Conservation (phyloP, 1,140 invertebrate species). For the Drosophila sechellia region DNA sequence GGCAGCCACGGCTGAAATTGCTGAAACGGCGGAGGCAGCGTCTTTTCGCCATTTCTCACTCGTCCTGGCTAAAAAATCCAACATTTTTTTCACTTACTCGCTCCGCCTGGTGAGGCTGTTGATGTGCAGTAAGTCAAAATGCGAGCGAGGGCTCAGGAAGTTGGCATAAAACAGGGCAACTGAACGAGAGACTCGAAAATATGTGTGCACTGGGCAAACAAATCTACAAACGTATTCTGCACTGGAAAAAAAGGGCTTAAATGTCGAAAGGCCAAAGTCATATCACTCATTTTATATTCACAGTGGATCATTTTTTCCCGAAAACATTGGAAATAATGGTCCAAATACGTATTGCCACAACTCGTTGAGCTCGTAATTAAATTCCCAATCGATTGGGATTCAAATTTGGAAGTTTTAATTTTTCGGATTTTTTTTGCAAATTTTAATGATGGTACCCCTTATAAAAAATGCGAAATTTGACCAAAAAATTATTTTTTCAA, state of each 20-base stretch:
- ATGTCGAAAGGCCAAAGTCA: too few species aligned
- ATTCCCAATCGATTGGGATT: not conserved
- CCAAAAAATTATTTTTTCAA: too few species aligned
- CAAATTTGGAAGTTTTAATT: too few species aligned
- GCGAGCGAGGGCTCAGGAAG: conserved; percentile 25
- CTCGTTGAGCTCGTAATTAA: too few species aligned
- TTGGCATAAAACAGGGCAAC: conserved; percentile 35
- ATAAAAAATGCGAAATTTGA: too few species aligned
- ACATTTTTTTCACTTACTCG: conserved; percentile 75
- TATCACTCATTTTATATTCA: too few species aligned
- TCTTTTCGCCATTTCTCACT: conserved; percentile 60
- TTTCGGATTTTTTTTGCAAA: too few species aligned
- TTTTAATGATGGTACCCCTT: too few species aligned
- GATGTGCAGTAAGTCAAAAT: conserved; percentile 75
- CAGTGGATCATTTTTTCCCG: too few species aligned
- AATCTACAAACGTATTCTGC: not conserved
- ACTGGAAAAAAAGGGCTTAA: too few species aligned
- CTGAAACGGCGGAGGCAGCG: conserved; percentile 16
- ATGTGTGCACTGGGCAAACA: conserved; percentile 25
- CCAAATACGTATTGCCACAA: too few species aligned
- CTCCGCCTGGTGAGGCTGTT: conserved; percentile 58
- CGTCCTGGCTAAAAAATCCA: conserved; percentile 32
- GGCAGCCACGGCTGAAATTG: conserved; percentile 16
- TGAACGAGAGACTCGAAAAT: conserved; percentile 37
- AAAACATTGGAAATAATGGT: too few species aligned